Percentiles rank a stretch among this genome's conserved stretches.
Conservation (phyloP, 1,140 invertebrate species). For the Meloidogyne floridensis region DNA sequence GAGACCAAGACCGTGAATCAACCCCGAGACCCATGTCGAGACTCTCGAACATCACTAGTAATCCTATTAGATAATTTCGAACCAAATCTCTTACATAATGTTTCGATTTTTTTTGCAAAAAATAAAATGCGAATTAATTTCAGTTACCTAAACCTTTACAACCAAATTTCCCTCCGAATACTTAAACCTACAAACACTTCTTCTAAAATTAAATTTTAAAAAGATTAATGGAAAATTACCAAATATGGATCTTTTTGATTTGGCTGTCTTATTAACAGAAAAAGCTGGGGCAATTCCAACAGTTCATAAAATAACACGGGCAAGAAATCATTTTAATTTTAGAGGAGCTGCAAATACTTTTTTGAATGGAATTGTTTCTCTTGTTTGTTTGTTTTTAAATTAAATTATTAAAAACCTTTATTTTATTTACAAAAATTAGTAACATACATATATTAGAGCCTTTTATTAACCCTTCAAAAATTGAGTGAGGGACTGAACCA, state of each 20-base stretch:
- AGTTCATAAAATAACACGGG: conserved; percentile 29
- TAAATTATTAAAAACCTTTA: neutral
- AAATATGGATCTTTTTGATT: conserved; percentile 52
- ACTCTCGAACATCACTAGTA: too few relatives aligned
- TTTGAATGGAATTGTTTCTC: conserved; percentile 41
- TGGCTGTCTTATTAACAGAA: conserved; percentile 46
- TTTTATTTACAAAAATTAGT: too few relatives aligned
- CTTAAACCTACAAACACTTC: neutral
- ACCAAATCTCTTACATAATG: too few relatives aligned
- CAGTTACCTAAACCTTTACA: neutral
- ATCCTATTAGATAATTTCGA: too few relatives aligned
- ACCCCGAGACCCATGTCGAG: too few relatives aligned
- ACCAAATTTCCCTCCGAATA: neutral
- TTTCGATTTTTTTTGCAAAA: too few relatives aligned
- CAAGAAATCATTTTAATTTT: conserved; percentile 10
- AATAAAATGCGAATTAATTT: too few relatives aligned
- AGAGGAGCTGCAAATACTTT: conserved; percentile 24
- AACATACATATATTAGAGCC: too few relatives aligned
- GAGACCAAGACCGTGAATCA: too few relatives aligned
- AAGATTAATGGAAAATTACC: conserved; percentile 52
- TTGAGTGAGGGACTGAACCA: too few relatives aligned
- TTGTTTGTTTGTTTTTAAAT: conserved; percentile 22
- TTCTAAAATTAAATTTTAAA: conserved; percentile 11
- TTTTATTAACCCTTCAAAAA: too few relatives aligned
- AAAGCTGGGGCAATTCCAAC: conserved; percentile 37